Percentiles rank a stretch among this genome's conserved stretches.
Conservation (phyloP, 2,113 vertebrate species). For the Apodemus sylvaticus region DNA sequence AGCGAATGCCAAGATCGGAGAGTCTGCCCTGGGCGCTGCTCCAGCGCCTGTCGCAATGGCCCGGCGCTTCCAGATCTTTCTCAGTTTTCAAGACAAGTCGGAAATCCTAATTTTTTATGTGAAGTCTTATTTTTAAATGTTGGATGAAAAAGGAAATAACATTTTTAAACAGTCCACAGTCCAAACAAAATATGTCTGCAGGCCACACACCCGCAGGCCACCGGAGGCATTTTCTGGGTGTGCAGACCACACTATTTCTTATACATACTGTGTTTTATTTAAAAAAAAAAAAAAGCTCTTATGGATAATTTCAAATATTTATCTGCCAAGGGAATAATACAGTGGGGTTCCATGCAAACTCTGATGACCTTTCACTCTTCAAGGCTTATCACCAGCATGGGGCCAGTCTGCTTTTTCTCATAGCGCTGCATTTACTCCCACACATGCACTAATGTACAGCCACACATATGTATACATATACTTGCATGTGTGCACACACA, state of each 20-base stretch:
- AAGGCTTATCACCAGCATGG: not conserved
- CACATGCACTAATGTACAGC: accelerated
- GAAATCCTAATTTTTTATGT: slow-evolving; percentile 61
- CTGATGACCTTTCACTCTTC: not conserved
- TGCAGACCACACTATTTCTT: slow-evolving; percentile 18
- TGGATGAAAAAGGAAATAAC: slow-evolving; percentile 65
- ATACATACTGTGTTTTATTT: not conserved
- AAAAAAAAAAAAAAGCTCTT: not conserved
- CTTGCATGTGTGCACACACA: not conserved
- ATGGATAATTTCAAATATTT: not conserved
- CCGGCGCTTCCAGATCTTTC: not conserved
- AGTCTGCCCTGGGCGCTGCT: not conserved
- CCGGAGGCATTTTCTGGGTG: slow-evolving; percentile 55
- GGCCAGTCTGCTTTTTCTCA: not conserved
- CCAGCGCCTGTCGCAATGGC: not conserved
- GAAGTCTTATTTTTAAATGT: slow-evolving; percentile 67
- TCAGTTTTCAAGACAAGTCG: slow-evolving; percentile 40
- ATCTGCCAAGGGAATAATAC: not conserved
- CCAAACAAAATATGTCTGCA: slow-evolving; percentile 72
- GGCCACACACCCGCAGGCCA: slow-evolving; percentile 73
- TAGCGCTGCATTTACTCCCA: not conserved
- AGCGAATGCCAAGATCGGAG: not conserved
- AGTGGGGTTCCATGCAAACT: not conserved
- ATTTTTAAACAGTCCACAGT: slow-evolving; percentile 28
- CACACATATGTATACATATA: not conserved